A percentile compares a stretch with the other conserved stretches of the same genome.
Conservation (phyloP, 2,888 invertebrate species). For the Calameuta filiformis region DNA sequence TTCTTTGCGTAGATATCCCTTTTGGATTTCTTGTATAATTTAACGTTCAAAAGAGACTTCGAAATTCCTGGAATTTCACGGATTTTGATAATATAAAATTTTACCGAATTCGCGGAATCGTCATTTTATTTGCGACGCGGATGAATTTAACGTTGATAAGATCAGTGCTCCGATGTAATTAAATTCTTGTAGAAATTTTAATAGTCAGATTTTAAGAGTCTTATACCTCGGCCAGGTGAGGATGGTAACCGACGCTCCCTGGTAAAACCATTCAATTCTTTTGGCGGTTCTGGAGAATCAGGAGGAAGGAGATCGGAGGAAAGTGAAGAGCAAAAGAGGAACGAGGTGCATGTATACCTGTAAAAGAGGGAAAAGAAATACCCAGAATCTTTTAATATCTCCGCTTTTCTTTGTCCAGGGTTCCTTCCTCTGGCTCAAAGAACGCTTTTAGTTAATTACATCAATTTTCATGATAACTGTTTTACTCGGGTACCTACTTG, state of each 20-base stretch:
- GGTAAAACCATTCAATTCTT: conserved; percentile 39
- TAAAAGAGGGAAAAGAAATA: not conserved
- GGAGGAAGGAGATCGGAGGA: conserved; percentile 17
- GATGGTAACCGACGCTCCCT: not conserved
- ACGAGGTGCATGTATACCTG: not conserved
- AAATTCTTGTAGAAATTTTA: not conserved
- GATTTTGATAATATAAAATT: not conserved
- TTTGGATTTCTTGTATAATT: conserved; percentile 30
- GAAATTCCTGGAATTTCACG: not conserved
- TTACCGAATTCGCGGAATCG: not conserved
- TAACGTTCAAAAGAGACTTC: conserved; percentile 12
- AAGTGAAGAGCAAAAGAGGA: not conserved
- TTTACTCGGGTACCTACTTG: conserved; percentile 4
- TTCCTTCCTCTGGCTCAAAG: conserved; percentile 32
- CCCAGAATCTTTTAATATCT: conserved; percentile 44
- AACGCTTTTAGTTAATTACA: conserved; percentile 45
- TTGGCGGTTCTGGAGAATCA: conserved; percentile 27
- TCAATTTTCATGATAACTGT: conserved; percentile 35
- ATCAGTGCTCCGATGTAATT: not conserved
- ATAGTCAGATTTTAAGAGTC: conserved; percentile 36
- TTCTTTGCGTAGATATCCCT: not conserved
- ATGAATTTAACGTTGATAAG: not conserved
- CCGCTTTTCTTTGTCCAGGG: conserved; percentile 37
- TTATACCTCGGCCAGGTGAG: not conserved
- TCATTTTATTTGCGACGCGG: not conserved